Evolutionary conservation across 2,888 invertebrate genomes (phyloP), one percentile per base, ranked within the genome.

Genomic region (Pyrochroa serraticornis): DNA sequence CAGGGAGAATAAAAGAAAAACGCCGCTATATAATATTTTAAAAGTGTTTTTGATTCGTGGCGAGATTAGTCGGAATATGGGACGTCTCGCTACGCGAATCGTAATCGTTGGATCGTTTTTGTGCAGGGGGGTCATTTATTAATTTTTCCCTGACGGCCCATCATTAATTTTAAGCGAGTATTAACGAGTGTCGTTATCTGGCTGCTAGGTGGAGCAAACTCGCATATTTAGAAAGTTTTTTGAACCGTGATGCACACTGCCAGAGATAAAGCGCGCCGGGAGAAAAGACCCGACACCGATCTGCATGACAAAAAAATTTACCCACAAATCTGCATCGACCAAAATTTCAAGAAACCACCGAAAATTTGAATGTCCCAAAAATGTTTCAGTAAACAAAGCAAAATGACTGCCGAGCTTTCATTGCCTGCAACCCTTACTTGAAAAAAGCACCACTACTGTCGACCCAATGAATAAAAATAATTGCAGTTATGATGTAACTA

Each of bases 11-110:
- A 65, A 64, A 59, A 66, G 64, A 60, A 58, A 65, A 65, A 50
- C 46, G 63, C 63, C 63, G 64, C 64, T 62, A 43, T 61, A 60
- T 65, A 63, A 68, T 68, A 68, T 67, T 67, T 69, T 66, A 67
- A 64, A 54, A 66, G 61, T 61, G 63, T 65, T 65, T 56, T 69
- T 62, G 66, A 67, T 68, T 64, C 56, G 52, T 60, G 57, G 64
- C 48, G 58, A 66, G 69, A 68, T 68, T 67, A 67, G 46, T 37
- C 59, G 59, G 65, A 63, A 65, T 65, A 65, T 65, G 59, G 59
- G 59, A 59, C 42, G 34, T 57, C 54, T n/a, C 38, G 45, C 35
- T 14, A 47, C 33, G 33, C 33, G 22, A 13, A 13, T 37, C 31
- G 10, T 3, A 10, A 51, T 44, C 32, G 13, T 36, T 34, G 36